Conservation (phyloP, 1,140 invertebrate species). For the Ips typographus region DNA sequence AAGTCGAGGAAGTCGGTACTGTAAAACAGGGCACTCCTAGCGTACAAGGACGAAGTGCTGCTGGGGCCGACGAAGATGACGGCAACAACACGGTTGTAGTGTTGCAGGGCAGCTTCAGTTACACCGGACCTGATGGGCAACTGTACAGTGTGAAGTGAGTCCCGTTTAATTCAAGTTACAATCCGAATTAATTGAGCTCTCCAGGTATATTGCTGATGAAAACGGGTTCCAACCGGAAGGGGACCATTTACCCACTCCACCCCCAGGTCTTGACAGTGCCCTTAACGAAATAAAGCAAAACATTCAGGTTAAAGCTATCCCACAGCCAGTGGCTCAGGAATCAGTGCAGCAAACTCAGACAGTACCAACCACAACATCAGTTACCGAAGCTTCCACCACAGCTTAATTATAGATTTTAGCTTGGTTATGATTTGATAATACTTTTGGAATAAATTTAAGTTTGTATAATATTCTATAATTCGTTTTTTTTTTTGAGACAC, state of each 20-base stretch:
- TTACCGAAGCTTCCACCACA: no score
- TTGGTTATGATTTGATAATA: no score
- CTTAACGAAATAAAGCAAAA: conserved; percentile 47
- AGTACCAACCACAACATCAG: no score
- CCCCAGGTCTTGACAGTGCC: conserved; percentile 69
- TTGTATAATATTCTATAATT: no score
- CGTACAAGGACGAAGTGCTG: conserved; percentile 11
- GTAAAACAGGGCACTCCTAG: conserved; percentile 5
- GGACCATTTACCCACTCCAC: conserved; percentile 67
- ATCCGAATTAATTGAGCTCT: neutral
- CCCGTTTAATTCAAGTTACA: neutral
- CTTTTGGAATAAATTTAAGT: no score
- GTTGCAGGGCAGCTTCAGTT: conserved; percentile 27
- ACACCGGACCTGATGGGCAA: conserved; percentile 24
- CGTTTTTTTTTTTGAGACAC: no score
- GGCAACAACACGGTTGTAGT: conserved; percentile 16
- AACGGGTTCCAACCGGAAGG: conserved; percentile 67
- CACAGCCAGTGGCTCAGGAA: neutral
- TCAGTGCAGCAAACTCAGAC: no score
- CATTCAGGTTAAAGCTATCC: neutral
- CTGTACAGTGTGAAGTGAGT: conserved; percentile 15
- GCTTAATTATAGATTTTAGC: no score
- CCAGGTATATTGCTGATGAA: conserved; percentile 60
- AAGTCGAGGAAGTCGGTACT: conserved; percentile 24
- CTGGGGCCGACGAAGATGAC: neutral